Conservation (phyloP, 1,140 invertebrate species). For the Listronotus oregonensis region DNA sequence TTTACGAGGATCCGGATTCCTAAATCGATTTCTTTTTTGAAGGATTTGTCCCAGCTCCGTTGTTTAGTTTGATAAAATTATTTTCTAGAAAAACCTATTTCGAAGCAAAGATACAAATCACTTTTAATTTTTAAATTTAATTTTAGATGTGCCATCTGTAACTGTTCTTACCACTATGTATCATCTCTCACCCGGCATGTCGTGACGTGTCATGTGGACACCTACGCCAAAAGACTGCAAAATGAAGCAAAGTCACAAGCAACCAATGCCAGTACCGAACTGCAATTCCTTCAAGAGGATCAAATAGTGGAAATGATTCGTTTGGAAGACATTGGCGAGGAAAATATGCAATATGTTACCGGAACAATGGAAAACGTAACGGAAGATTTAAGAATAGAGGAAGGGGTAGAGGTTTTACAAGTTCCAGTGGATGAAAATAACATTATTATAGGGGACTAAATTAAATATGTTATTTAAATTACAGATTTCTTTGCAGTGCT, state of each 20-base stretch:
- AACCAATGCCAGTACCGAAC: background rate
- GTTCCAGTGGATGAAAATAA: too few species aligned
- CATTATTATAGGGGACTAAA: too few species aligned
- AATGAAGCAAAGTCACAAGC: slow-evolving; percentile 1
- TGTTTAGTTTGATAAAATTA: too few species aligned
- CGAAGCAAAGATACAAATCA: too few species aligned
- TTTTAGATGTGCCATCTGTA: slow-evolving; percentile 48
- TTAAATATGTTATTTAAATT: too few species aligned
- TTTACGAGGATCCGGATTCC: too few species aligned
- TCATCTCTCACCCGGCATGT: slow-evolving; percentile 50
- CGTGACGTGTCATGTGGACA: slow-evolving; percentile 46
- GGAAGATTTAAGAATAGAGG: background rate
- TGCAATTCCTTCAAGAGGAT: slow-evolving; percentile 1
- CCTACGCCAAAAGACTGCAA: background rate
- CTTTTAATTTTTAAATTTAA: background rate
- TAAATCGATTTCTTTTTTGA: too few species aligned
- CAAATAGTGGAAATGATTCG: slow-evolving; percentile 11
- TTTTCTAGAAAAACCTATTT: too few species aligned
- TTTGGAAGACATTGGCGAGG: background rate
- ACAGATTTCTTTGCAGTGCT: too few species aligned
- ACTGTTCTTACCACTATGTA: slow-evolving; percentile 48
- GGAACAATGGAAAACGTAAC: background rate
- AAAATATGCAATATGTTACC: background rate
- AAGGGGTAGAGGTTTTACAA: too few species aligned
- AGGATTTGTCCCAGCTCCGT: too few species aligned